A percentile compares a stretch with the other conserved stretches of the same genome.
Evolutionary conservation across 2,797 vertebrate species (phyloP).

Genomic region (Sebastes glaucus): DNA sequence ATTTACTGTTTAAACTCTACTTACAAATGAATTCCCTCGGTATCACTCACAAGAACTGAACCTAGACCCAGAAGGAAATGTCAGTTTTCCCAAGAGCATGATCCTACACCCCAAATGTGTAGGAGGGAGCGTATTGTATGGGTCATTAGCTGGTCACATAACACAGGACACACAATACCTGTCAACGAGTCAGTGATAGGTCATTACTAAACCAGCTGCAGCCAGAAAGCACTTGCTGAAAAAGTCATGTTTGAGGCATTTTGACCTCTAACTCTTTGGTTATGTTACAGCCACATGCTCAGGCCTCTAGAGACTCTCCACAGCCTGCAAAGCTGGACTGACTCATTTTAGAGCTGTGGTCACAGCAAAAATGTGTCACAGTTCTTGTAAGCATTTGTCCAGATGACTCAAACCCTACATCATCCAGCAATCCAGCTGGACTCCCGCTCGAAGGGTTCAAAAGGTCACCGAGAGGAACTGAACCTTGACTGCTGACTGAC

Average conservation of each 20-base stretch:
- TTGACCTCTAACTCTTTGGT: slow-evolving; percentile 42
- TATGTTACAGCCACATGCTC: slow-evolving; percentile 56
- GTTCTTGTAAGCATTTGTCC: slow-evolving; percentile 34
- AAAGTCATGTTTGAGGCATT: slow-evolving; percentile 64
- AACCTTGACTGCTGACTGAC: slow-evolving; percentile 49
- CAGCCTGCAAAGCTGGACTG: slow-evolving; percentile 40
- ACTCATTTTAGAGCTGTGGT: slow-evolving; percentile 58
- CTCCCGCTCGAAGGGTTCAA: slow-evolving; percentile 15
- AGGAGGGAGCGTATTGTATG: not conserved
- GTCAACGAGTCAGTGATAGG: not conserved
- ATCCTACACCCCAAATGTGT: not conserved
- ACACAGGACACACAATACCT: not conserved
- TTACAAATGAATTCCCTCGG: not conserved
- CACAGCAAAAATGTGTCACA: slow-evolving; percentile 61
- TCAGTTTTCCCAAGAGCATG: not conserved
- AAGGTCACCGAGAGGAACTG: slow-evolving; percentile 48
- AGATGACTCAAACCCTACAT: slow-evolving; percentile 12
- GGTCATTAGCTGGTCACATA: not conserved
- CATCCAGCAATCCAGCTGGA: slow-evolving; percentile 23
- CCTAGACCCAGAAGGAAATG: not conserved
- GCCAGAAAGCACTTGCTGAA: slow-evolving; percentile 53
- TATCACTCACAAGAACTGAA: not conserved
- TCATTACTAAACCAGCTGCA: slow-evolving; percentile 50
- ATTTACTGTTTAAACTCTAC: not conserved
- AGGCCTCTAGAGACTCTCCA: slow-evolving; percentile 46